A percentile compares a stretch with the other conserved stretches of the same genome.
Evolutionary conservation across 2,797 vertebrate species (phyloP).

Genomic region (Neomorphus geoffroyi): DNA sequence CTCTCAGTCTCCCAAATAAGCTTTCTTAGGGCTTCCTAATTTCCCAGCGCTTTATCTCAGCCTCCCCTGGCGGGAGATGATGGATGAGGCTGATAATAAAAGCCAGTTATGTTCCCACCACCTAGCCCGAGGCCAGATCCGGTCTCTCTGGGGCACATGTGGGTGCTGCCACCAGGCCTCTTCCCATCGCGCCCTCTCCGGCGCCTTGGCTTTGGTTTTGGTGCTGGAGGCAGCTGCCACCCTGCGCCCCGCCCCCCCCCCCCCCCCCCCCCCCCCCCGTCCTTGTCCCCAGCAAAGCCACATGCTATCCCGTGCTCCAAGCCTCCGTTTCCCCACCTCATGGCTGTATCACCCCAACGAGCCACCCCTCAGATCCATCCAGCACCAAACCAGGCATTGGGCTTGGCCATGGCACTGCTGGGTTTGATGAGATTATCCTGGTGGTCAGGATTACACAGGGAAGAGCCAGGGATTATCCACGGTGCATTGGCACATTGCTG

Average conservation of each 20-base stretch:
- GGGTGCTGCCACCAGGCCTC: not conserved
- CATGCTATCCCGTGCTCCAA: fast-evolving
- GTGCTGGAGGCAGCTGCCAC: not conserved
- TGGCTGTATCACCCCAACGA: fast-evolving
- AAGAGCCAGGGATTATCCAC: not conserved
- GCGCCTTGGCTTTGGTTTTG: fast-evolving
- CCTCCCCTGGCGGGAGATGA: not conserved
- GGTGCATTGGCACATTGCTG: not conserved
- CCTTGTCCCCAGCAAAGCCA: not conserved
- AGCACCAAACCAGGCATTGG: not conserved
- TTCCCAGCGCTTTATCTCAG: not conserved
- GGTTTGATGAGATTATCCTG: conserved; percentile 46
- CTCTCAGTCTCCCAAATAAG: not conserved
- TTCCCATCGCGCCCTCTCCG: not conserved
- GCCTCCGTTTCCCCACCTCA: not conserved
- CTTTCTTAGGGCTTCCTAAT: not conserved
- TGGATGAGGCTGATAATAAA: not conserved
- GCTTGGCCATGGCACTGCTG: not conserved
- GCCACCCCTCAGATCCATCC: not conserved
- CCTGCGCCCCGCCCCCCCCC: too few species aligned
- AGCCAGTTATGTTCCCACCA: not conserved
- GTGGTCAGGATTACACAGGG: not conserved
- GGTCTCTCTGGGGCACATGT: fast-evolving
- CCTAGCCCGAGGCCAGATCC: fast-evolving
- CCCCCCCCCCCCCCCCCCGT: too few species aligned